Evolutionary conservation across 2,888 invertebrate species (phyloP).

Genomic region (Rhodophaea formosa): DNA sequence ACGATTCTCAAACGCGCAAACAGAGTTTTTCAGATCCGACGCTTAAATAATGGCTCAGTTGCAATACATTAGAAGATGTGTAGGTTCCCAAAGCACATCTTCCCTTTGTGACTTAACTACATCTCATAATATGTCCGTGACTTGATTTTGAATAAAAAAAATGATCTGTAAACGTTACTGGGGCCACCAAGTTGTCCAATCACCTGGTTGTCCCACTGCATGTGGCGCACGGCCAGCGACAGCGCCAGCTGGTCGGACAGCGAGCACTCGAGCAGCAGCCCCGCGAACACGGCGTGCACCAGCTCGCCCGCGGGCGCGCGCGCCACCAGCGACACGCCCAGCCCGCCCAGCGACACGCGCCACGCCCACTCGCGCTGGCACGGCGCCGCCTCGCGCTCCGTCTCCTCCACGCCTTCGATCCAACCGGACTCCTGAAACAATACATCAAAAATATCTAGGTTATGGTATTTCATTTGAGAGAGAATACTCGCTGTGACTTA

Average conservation of each 20-base stretch:
- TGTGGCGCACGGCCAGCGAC: constrained; percentile 87
- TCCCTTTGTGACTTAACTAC: no score
- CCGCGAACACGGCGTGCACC: constrained; percentile 86
- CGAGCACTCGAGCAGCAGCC: constrained; percentile 83
- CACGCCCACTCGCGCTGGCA: constrained; percentile 81
- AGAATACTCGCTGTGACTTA: no score
- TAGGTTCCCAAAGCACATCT: no score
- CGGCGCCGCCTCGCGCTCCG: constrained; percentile 32
- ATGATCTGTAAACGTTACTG: no score
- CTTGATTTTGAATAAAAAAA: no score
- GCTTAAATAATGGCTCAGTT: no score
- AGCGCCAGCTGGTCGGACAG: constrained; percentile 63
- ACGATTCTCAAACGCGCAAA: no score
- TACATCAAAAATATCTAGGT: no score
- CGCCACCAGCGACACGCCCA: constrained; percentile 90
- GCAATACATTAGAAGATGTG: no score
- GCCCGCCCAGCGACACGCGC: constrained; percentile 82
- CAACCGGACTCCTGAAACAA: constrained; percentile 48
- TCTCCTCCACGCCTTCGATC: constrained; percentile 49
- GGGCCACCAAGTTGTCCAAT: background rate
- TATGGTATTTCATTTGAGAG: no score
- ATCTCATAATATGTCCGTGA: no score
- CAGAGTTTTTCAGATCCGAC: no score
- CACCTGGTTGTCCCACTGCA: constrained; percentile 93
- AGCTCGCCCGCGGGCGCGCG: constrained; percentile 89